Conservation (phyloP, 2,888 invertebrate genomes). For the Morinoia aosen region DNA sequence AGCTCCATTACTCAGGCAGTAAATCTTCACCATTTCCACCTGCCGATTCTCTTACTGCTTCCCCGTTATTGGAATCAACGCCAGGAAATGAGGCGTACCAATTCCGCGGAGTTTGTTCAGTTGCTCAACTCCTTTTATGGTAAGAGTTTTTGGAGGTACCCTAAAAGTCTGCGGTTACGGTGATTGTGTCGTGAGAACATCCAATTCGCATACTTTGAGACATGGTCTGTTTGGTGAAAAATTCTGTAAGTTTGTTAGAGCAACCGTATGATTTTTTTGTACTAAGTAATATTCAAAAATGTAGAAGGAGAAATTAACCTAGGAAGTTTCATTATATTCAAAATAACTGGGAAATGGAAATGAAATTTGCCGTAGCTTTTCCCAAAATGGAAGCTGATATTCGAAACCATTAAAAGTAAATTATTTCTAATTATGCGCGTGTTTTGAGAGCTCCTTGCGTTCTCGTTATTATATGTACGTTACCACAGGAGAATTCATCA, state of each 20-base stretch:
- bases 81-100: not conserved
- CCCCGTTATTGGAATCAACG: not conserved
- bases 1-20: not conserved
- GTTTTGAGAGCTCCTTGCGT: not conserved
- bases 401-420: not conserved
- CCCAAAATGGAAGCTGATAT: not conserved
- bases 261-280: not conserved
- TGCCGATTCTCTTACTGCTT: constrained; percentile 3
- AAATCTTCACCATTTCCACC: constrained; percentile 20
- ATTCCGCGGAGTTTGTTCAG: not conserved
- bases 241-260: not conserved
- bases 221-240: not conserved
- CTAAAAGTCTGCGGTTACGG: not conserved
- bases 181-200: not conserved
- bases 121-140: not conserved
- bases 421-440: not conserved
- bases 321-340: not conserved
- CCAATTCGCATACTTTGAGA: not conserved
- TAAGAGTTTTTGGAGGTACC: not conserved
- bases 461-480: too few species aligned
- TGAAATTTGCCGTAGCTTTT: not conserved
- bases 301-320: not conserved
- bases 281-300: not conserved
- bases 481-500: too few species aligned
- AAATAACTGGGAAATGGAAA: not conserved